Evolutionary conservation across 2,113 vertebrate species (phyloP), one percentile per base, ranked within the genome.

Genomic region (Microtus pennsylvanicus): DNA sequence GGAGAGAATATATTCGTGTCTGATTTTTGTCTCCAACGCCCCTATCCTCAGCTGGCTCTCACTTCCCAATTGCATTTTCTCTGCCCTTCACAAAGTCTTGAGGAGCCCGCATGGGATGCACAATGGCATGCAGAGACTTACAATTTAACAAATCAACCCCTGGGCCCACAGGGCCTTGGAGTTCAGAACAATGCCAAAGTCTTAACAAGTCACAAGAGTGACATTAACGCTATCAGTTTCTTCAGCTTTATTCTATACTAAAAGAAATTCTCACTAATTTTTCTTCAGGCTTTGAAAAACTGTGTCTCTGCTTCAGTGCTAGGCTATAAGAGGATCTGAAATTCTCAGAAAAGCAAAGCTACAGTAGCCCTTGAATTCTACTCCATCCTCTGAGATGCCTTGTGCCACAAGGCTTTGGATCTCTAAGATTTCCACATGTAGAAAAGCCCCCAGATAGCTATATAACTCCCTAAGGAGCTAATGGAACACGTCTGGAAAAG

Each of bases 121-220:
- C n/a, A 45, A 89, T 89, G 94, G 93, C 70, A 81, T 0, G 2
- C 91, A 94, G 91, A 96, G 91, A 96, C 90, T 97, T 97, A 96
- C 72, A 93, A 95, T 96, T 87, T 95, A 98, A 98, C 97, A 98
- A 97, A 97, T 94, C 94, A 98, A 95, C 94, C 97, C 96, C 98
- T 98, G 96, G 96, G 63, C 96, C 14, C 63, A 93, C 21, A 70
- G 61, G 61, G 21, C 22, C 63, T 11, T 55, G 45, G 12, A 97
- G 81, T 98, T 98, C 97, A 97, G 91, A 92, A 95, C 78, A 98
- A 92, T 93, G 95, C 95, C 85, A 97, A 92, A 92, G 38, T 96
- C 96, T 98, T 98, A 97, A 96, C 89, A 95, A 98, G 96, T 97
- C 97, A 96, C 96, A 87, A 94, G 95, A 87, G 80, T 91, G 93